phyloP scores from a whole-genome alignment of 2,113 vertebrate genomes.

The Desmodus rotundus region DNA sequence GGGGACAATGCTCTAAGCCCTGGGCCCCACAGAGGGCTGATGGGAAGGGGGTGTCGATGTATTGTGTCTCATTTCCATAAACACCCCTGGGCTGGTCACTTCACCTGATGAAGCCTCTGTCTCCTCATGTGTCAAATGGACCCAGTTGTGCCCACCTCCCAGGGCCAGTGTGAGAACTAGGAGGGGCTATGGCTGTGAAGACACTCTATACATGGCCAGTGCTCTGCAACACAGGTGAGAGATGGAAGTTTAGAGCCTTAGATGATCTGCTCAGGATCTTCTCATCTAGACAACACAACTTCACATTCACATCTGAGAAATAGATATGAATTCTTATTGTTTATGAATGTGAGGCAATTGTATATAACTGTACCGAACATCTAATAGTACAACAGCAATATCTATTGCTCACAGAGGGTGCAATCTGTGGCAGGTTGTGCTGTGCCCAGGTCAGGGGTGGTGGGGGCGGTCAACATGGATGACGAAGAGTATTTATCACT shows the following conservation, averaged over 20 bases:
- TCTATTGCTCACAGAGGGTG: neutral
- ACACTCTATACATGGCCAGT: neutral
- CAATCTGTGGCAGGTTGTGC: neutral
- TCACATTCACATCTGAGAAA: neutral
- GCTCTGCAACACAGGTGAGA: neutral
- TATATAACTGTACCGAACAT: neutral
- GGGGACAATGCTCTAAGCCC: neutral
- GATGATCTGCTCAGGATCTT: neutral
- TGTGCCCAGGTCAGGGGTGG: neutral
- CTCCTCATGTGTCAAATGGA: neutral
- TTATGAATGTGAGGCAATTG: neutral
- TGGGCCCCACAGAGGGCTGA: neutral
- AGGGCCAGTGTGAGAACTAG: neutral
- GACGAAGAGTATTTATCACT: neutral
- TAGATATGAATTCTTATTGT: neutral
- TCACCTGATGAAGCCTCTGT: neutral
- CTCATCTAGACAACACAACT: neutral
- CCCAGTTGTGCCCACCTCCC: neutral
- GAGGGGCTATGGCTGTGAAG: neutral
- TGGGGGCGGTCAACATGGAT: neutral
- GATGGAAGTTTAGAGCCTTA: neutral
- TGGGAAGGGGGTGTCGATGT: neutral
- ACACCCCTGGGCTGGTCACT: neutral
- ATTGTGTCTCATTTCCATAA: neutral
- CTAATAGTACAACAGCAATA: neutral